Evolutionary conservation across 2,797 vertebrate species (phyloP).

Genomic region (Phalloptychus januarius): DNA sequence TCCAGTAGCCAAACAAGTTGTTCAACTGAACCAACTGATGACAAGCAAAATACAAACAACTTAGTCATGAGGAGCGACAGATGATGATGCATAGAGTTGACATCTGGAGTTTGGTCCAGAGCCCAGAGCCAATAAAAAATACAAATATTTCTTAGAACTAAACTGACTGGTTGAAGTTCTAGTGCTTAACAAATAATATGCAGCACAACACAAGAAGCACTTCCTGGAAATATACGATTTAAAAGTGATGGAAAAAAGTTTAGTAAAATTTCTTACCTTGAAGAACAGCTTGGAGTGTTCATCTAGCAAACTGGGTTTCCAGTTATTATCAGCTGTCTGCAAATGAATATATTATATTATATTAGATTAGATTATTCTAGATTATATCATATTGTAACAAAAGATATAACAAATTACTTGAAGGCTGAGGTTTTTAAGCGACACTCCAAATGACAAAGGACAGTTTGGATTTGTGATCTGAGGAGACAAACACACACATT

Average conservation of each 20-base stretch:
- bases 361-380: background rate
- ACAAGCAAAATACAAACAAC: constrained; percentile 31
- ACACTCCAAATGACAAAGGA: constrained; percentile 94
- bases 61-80: constrained; percentile 1
- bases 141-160: background rate
- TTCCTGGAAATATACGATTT: background rate
- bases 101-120: constrained; percentile 3
- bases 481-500: constrained; percentile 1
- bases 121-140: background rate
- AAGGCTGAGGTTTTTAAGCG: constrained; percentile 95
- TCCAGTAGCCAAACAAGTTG: constrained; percentile 98
- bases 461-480: constrained; percentile 92
- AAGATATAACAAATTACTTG: constrained; percentile 83
- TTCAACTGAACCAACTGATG: constrained; percentile 91
- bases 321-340: constrained; percentile 92
- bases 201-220: background rate
- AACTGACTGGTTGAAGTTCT: constrained; percentile 7
- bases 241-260: background rate
- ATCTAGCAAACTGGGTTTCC: constrained; percentile 94
- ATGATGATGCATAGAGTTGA: background rate
- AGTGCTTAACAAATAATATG: background rate
- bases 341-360: background rate
- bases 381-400: background rate
- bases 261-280: constrained; percentile 83
- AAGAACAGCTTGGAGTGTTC: constrained; percentile 92